Conservation (phyloP, 2,888 invertebrate species). For the Anagyrus pseudococci region DNA sequence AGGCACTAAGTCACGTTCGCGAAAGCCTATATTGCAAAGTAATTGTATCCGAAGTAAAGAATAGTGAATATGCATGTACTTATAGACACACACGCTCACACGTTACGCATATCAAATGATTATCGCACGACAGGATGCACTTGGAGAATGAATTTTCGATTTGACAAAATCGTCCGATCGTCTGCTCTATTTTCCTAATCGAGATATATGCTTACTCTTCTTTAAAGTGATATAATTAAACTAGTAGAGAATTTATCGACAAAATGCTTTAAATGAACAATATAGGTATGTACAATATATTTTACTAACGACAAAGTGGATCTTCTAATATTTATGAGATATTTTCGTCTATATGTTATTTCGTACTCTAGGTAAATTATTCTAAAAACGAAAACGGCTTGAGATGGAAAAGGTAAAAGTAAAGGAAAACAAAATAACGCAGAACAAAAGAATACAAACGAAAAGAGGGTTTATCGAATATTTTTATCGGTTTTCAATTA, state of each 20-base stretch:
- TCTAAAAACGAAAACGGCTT: slow-evolving; percentile 25
- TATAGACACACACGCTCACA: slow-evolving; percentile 24
- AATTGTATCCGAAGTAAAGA: slow-evolving; percentile 25
- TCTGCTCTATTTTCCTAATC: slow-evolving; percentile 36
- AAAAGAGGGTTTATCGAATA: slow-evolving; percentile 32
- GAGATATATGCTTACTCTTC: slow-evolving; percentile 22
- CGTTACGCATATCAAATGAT: slow-evolving; percentile 39
- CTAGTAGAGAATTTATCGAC: slow-evolving; percentile 28
- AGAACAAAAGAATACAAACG: slow-evolving; percentile 4
- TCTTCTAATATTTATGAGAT: slow-evolving; percentile 36
- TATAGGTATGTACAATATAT: slow-evolving; percentile 32
- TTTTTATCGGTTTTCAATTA: slow-evolving; percentile 32
- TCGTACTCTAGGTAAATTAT: slow-evolving; percentile 29
- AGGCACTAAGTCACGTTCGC: slow-evolving; percentile 36
- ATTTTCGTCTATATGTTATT: slow-evolving; percentile 33
- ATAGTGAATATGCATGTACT: slow-evolving; percentile 30
- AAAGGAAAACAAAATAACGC: not conserved
- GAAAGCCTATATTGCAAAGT: slow-evolving; percentile 31
- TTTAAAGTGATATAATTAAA: slow-evolving; percentile 33
- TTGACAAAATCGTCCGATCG: slow-evolving; percentile 36
- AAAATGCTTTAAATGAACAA: slow-evolving; percentile 27
- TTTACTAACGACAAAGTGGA: slow-evolving; percentile 25
- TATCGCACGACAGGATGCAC: slow-evolving; percentile 37
- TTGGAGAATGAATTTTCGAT: slow-evolving; percentile 39
- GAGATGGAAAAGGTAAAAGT: too few relatives aligned